These are phyloP conservation scores for Hypomecis punctinalis DNA, from an alignment of 2,888 invertebrate species.

Conservation along the genomic window DNA sequence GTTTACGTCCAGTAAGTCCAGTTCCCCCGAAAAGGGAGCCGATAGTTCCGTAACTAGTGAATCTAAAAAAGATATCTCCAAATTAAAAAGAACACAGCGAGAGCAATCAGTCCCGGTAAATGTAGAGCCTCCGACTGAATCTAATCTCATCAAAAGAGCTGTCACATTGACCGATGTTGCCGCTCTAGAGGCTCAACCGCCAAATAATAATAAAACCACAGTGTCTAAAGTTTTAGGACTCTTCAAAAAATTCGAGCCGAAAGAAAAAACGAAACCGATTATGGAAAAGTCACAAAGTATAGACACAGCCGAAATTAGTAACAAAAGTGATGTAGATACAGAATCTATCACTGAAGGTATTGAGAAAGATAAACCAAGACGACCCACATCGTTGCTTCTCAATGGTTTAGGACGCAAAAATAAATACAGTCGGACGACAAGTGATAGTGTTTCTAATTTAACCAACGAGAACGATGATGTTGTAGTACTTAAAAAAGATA, in stretches of 20 bases:
- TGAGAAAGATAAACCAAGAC: slow-evolving; percentile 77
- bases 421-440: slow-evolving; percentile 77
- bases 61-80: slow-evolving; percentile 64
- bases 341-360: slow-evolving; percentile 52
- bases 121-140: slow-evolving; percentile 85
- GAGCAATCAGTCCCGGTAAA: slow-evolving; percentile 88
- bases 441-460: slow-evolving; percentile 67
- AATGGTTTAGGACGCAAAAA: slow-evolving; percentile 83
- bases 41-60: slow-evolving; percentile 54
- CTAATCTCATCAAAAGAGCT: slow-evolving; percentile 88
- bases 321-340: slow-evolving; percentile 49
- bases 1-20: slow-evolving; percentile 82
- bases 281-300: slow-evolving; percentile 62
- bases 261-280: slow-evolving; percentile 72
- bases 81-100: slow-evolving; percentile 85
- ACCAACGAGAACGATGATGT: slow-evolving; percentile 60
- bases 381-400: slow-evolving; percentile 82
- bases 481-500: slow-evolving; percentile 63
- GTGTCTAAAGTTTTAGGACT: slow-evolving; percentile 91
- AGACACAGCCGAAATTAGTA: slow-evolving; percentile 45
- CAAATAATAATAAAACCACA: slow-evolving; percentile 85
- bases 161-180: slow-evolving; percentile 89
- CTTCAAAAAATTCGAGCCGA: slow-evolving; percentile 90
- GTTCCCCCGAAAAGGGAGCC: slow-evolving; percentile 79
- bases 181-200: slow-evolving; percentile 66